phyloP scores from a whole-genome alignment of 2,113 vertebrate species.

The Taxidea taxus region DNA sequence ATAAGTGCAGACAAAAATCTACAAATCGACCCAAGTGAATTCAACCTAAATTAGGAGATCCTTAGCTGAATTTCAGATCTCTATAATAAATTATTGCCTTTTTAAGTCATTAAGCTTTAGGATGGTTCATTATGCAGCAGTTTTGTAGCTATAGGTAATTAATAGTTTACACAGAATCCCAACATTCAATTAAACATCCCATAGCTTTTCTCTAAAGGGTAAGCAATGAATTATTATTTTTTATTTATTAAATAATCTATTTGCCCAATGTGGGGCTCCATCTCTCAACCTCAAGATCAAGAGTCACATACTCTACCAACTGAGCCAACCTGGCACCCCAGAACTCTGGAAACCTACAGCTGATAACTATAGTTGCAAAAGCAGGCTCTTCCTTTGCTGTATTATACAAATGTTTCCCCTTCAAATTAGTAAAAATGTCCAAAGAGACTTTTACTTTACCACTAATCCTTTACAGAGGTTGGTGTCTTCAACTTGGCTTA shows the following conservation, averaged over 20 bases:
- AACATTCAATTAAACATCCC: neutral
- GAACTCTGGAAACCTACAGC: conserved; percentile 8
- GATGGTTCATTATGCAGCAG: neutral
- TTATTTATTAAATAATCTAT: neutral
- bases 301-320: neutral
- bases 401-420: neutral
- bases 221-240: neutral
- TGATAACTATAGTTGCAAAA: neutral
- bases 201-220: neutral
- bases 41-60: neutral
- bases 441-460: conserved; percentile 39
- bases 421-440: neutral
- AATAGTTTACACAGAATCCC: neutral
- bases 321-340: neutral
- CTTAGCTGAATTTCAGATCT: neutral
- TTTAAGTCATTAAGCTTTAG: neutral
- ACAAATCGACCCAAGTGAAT: neutral
- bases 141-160: neutral
- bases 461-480: conserved; percentile 55
- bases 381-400: neutral
- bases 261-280: neutral
- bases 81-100: neutral
- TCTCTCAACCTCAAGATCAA: neutral
- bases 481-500: conserved; percentile 49
- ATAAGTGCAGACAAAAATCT: neutral